Conservation (phyloP, 2,797 vertebrate genomes). For the Semotilus atromaculatus region DNA sequence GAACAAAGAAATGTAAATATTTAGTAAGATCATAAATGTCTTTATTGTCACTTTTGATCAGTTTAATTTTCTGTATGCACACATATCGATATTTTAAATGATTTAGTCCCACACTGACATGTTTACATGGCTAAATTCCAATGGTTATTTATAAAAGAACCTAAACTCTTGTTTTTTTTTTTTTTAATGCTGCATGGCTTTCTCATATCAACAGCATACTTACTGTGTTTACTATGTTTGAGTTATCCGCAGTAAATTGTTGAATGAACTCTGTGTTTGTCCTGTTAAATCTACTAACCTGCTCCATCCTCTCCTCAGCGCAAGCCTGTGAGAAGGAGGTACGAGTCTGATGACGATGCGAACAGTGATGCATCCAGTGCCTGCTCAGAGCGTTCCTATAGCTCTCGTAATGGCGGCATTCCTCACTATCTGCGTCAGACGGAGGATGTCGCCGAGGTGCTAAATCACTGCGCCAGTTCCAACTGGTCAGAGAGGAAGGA, state of each 20-base stretch:
- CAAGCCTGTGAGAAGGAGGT: constrained; percentile 90
- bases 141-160: background rate
- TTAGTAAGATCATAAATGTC: background rate
- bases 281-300: background rate
- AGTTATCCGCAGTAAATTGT: constrained; percentile 32
- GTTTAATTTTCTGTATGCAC: background rate
- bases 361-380: constrained; percentile 96
- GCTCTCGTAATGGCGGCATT: constrained; percentile 91
- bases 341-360: constrained; percentile 93
- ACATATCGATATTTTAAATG: background rate
- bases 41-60: background rate
- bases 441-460: constrained; percentile 95
- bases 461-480: constrained; percentile 98
- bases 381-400: constrained; percentile 94
- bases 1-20: background rate
- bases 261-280: constrained; percentile 9
- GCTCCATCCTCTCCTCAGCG: constrained; percentile 75
- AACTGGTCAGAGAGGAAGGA: constrained; percentile 99
- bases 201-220: constrained; percentile 41
- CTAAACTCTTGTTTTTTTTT: background rate
- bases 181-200: constrained; percentile 66
- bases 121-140: background rate
- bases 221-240: background rate
- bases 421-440: constrained; percentile 94
- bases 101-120: background rate